Evolutionary conservation across 2,113 vertebrate genomes (phyloP).

Genomic region (Carlito syrichta): DNA sequence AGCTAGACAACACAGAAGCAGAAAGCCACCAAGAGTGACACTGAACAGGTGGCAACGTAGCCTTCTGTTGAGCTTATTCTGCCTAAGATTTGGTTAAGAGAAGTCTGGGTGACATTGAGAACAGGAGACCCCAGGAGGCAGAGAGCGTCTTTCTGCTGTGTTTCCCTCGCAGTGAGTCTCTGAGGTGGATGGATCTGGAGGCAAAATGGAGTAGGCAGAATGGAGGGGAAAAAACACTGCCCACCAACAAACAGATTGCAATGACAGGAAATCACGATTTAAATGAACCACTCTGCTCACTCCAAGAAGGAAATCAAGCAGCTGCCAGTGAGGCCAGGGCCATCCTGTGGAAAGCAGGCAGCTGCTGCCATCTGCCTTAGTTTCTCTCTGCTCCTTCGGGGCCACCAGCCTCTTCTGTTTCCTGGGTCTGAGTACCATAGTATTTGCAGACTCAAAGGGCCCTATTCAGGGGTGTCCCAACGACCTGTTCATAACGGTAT

Average conservation of each 20-base stretch:
- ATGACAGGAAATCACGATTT: neutral
- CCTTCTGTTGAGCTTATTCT: no score
- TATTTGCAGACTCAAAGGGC: no score
- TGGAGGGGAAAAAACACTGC: neutral
- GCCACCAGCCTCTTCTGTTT: neutral
- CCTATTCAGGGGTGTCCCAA: neutral
- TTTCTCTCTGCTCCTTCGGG: neutral
- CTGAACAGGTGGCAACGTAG: neutral
- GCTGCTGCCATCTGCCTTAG: neutral
- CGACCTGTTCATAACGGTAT: neutral
- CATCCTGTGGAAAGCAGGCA: rapidly evolving
- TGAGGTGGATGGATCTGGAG: no score
- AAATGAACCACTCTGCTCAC: neutral
- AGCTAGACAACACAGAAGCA: neutral
- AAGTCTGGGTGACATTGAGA: neutral
- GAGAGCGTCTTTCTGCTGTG: no score
- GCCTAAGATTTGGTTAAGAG: neutral
- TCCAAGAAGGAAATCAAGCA: neutral
- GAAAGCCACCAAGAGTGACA: neutral
- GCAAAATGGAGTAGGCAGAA: neutral
- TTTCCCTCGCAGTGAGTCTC: neutral
- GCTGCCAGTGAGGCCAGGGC: neutral
- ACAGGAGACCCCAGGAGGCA: neutral
- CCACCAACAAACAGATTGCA: neutral
- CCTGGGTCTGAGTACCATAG: rapidly evolving